A percentile compares a stretch with the other conserved stretches of the same genome.
Evolutionary conservation across 2,888 invertebrate genomes (phyloP).

Genomic region (Dugesia japonica): DNA sequence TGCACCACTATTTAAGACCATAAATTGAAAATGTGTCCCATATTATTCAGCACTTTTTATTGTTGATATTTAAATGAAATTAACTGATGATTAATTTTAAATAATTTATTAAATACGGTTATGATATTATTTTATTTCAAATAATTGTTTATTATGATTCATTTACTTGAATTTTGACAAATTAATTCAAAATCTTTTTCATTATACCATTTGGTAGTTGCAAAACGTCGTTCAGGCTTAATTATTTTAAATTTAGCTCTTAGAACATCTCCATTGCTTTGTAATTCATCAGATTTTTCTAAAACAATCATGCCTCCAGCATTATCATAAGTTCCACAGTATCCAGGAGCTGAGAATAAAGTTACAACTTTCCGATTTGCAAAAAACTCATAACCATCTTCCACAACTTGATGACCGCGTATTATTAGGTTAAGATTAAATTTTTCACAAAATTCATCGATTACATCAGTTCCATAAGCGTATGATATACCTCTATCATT

Average conservation of each 20-base stretch:
- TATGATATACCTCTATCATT: background rate
- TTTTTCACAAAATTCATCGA: background rate
- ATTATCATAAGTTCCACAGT: background rate
- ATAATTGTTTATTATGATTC: too few species aligned
- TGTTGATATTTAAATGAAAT: too few species aligned
- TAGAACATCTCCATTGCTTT: background rate
- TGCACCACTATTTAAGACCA: too few species aligned
- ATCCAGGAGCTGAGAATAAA: background rate
- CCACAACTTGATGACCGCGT: background rate
- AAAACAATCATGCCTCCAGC: background rate
- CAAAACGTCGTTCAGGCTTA: background rate
- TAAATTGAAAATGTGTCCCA: too few species aligned
- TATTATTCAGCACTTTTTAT: too few species aligned
- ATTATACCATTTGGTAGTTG: background rate
- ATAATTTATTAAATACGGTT: too few species aligned
- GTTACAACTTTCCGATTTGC: background rate
- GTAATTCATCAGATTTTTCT: background rate
- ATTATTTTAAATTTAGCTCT: background rate
- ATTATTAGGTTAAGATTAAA: background rate
- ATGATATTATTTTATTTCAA: too few species aligned
- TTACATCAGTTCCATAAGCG: background rate
- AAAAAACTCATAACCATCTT: background rate
- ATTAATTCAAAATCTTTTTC: background rate
- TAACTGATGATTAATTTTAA: too few species aligned
- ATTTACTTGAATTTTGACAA: background rate